phyloP scores from a whole-genome alignment of 2,113 vertebrate species.

The Sigmodon hispidus region DNA sequence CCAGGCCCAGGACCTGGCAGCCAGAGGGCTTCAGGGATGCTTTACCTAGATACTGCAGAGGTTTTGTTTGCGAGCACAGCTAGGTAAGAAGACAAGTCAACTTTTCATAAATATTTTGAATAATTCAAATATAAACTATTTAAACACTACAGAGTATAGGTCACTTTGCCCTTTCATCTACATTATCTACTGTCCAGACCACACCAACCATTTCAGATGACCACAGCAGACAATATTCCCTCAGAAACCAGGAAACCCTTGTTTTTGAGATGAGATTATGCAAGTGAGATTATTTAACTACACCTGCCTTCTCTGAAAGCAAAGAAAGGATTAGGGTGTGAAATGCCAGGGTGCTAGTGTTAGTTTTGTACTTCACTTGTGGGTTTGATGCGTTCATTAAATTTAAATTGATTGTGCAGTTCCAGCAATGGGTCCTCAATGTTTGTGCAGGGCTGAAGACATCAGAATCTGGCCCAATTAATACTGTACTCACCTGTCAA shows the following conservation, averaged over 20 bases:
- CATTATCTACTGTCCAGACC: not conserved
- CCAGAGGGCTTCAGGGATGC: not conserved
- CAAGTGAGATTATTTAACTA: not conserved
- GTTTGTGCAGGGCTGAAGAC: slow-evolving; percentile 77
- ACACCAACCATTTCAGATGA: not conserved
- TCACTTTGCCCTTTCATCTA: not conserved
- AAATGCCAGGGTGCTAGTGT: slow-evolving; percentile 36
- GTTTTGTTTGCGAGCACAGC: not conserved
- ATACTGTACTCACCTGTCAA: slow-evolving; percentile 55
- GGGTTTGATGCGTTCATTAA: slow-evolving; percentile 82
- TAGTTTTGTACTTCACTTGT: slow-evolving; percentile 76
- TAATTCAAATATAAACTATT: not conserved
- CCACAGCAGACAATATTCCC: not conserved
- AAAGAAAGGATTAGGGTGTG: not conserved
- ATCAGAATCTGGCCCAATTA: slow-evolving; percentile 69
- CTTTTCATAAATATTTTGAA: not conserved
- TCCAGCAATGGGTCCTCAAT: slow-evolving; percentile 80
- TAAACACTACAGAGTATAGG: not conserved
- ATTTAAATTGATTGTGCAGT: slow-evolving; percentile 79
- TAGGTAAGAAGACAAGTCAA: not conserved
- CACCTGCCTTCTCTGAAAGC: not conserved
- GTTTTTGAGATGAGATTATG: not conserved
- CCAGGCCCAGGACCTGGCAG: not conserved
- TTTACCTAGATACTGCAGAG: not conserved
- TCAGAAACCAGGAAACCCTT: not conserved